Evolutionary conservation across 2,888 invertebrate genomes (phyloP).

Genomic region (Netelia melanura): DNA sequence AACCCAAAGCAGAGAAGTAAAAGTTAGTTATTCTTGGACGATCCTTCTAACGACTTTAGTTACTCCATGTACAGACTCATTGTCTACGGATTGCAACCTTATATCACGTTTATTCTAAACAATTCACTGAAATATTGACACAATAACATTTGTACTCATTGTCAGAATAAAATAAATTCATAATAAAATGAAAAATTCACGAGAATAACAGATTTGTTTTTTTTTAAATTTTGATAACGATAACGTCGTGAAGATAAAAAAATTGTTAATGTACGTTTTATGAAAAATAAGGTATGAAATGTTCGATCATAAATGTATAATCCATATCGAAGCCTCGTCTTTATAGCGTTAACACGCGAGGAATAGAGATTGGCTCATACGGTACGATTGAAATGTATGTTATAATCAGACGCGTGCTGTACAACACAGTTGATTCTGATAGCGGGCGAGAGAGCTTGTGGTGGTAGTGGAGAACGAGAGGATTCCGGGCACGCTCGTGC

Average conservation of each 20-base stretch:
- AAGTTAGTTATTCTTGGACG: no score
- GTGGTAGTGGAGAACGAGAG: constrained; percentile 45
- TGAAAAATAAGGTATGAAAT: constrained; percentile 13
- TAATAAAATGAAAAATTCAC: no score
- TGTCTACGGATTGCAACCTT: no score
- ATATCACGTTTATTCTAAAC: no score
- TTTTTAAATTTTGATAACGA: no score
- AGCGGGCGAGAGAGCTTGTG: constrained; percentile 23
- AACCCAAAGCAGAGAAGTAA: no score
- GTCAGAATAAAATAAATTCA: no score
- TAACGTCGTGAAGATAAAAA: background rate
- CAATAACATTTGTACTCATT: background rate
- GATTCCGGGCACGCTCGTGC: constrained; percentile 66
- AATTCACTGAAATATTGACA: background rate
- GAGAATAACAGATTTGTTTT: no score
- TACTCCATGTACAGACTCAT: no score
- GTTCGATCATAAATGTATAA: constrained; percentile 57
- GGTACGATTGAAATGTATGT: constrained; percentile 70
- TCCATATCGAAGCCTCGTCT: constrained; percentile 52
- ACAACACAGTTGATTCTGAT: constrained; percentile 56
- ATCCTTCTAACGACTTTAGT: no score
- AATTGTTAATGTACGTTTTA: background rate
- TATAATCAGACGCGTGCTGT: constrained; percentile 66
- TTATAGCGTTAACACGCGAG: constrained; percentile 46
- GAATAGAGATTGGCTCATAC: constrained; percentile 55